Evolutionary conservation across 2,888 invertebrate species (phyloP), one percentile per base, ranked within the genome.

Genomic region (Pteria penguin): DNA sequence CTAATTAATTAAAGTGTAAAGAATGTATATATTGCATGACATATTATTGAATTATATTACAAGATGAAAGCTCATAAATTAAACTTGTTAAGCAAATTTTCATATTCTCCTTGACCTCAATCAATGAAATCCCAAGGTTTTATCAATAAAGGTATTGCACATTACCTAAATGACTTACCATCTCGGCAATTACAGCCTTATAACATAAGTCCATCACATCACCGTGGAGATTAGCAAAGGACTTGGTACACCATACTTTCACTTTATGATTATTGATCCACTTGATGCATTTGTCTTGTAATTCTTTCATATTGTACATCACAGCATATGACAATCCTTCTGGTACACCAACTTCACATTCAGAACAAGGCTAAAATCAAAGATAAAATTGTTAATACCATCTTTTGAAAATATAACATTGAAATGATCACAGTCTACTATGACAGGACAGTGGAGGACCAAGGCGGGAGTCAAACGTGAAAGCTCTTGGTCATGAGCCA

Each of bases 211-310:
- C 87, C 68, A 91, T 86, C 58, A 90, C 86, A 88, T 97, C 96
- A 45, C 95, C 94, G 0, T 97, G 96, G 75, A 98, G 92, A 60
- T 95, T 95, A 0, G 97, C 96, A 92, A 98, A 98, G 2, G 96
- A 95, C 87, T 97, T 95, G 1, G 96, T 96, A 0, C 97, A 96
- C 98, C 98, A 98, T 65, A 98, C 96, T 87, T 96, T 94, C 5
- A 95, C 94, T 92, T 97, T 97, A 91, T 98, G 94, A 80, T 95
- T 95, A 29, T 96, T 96, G 58, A 97, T 95, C 98, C 98, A 98
- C 80, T 95, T 94, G 66, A 97, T 93, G 89, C 96, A 96, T 91
- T 96, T 96, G 80, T 96, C 94, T 91, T 96, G 96, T 27, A 98
- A 93, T 89, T 97, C 97, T 87, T 97, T 96, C 70, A 98, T 93